Evolutionary conservation across 37 sponge, comb jelly and placozoan genomes (phyloP).

Genomic region (Oscarella lobularis): DNA sequence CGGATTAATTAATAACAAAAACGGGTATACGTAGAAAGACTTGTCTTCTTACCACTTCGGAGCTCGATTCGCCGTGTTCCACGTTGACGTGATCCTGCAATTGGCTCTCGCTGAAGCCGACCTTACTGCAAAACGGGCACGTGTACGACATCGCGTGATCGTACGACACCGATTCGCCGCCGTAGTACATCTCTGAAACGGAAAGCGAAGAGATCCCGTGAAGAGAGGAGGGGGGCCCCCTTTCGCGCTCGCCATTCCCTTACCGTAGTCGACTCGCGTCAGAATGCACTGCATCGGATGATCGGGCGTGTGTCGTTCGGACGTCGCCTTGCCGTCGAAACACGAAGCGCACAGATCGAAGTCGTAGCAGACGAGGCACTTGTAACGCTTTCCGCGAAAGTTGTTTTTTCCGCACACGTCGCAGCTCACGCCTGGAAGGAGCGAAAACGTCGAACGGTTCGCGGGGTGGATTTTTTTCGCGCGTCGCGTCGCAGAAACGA

Average conservation of each 20-base stretch:
- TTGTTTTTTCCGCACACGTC: slow-evolving; percentile 80
- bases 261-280: slow-evolving; percentile 65
- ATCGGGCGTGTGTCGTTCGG: slow-evolving; percentile 31
- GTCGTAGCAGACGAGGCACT: slow-evolving; percentile 86
- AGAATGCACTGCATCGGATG: slow-evolving; percentile 94
- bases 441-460: no score
- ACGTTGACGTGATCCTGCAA: slow-evolving; percentile 69
- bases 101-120: slow-evolving; percentile 68
- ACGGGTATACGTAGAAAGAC: neutral
- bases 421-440: slow-evolving; percentile 72
- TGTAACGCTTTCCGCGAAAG: slow-evolving; percentile 84
- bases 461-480: no score
- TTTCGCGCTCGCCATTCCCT: no score
- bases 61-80: slow-evolving; percentile 41
- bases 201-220: no score
- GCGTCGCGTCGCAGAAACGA: no score
- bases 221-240: no score
- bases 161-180: slow-evolving; percentile 49
- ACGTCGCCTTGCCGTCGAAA: slow-evolving; percentile 42
- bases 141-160: slow-evolving; percentile 75
- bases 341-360: slow-evolving; percentile 84
- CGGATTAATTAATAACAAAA: no score
- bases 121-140: slow-evolving; percentile 67
- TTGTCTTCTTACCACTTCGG: slow-evolving; percentile 9
- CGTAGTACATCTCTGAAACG: slow-evolving; percentile 57